Conservation (phyloP, 2,797 vertebrate genomes). For the Momotus momota region DNA sequence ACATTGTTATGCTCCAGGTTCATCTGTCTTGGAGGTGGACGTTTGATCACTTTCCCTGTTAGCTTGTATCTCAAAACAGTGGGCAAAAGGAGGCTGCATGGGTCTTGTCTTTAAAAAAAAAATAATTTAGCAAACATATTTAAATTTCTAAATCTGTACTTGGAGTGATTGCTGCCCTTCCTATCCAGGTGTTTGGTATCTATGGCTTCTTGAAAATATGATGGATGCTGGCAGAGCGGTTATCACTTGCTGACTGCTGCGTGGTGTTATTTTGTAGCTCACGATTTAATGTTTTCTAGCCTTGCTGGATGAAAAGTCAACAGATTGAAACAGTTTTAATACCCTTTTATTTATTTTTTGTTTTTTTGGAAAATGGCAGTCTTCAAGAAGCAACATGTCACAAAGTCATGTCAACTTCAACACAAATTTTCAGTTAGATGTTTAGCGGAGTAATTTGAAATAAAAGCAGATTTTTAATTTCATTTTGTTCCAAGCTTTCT, state of each 20-base stretch:
- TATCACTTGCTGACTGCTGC: background rate
- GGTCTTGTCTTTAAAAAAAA: background rate
- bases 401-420: constrained; percentile 52
- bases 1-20: accelerated
- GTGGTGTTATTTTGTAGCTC: background rate
- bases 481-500: constrained; percentile 70
- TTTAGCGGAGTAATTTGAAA: constrained; percentile 51
- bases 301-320: constrained; percentile 17
- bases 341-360: constrained; percentile 1
- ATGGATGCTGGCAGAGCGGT: background rate
- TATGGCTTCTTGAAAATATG: constrained; percentile 11
- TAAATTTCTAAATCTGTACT: background rate
- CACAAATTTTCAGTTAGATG: constrained; percentile 31
- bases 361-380: constrained; percentile 21
- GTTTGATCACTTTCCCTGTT: background rate
- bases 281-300: background rate
- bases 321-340: constrained; percentile 20
- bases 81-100: background rate
- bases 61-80: background rate
- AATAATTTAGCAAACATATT: background rate
- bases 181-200: background rate
- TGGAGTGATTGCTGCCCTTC: background rate
- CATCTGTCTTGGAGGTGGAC: background rate
- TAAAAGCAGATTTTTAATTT: constrained; percentile 69
- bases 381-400: constrained; percentile 53